Evolutionary conservation across 2,797 vertebrate genomes (phyloP).

Genomic region (Oryzias dopingdopingensis): DNA sequence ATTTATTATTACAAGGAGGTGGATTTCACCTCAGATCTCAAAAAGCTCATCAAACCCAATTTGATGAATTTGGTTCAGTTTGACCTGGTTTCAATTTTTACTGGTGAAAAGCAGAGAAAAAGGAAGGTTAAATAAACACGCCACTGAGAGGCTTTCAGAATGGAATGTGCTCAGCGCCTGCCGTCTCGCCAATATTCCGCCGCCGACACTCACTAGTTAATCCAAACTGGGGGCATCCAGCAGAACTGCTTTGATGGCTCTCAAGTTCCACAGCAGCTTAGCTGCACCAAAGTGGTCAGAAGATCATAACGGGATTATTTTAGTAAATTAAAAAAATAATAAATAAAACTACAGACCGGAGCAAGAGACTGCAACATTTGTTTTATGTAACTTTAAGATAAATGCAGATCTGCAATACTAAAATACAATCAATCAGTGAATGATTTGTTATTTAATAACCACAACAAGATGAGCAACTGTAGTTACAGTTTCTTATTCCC

Average conservation of each 20-base stretch:
- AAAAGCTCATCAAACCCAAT: no score
- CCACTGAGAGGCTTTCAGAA: constrained; percentile 13
- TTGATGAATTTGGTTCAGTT: not conserved
- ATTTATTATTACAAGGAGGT: no score
- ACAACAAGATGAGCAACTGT: constrained; percentile 59
- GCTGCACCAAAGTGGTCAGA: constrained; percentile 51
- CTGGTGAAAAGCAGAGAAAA: not conserved
- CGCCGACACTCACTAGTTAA: constrained; percentile 41
- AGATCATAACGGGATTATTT: constrained; percentile 30
- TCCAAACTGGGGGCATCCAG: constrained; percentile 40
- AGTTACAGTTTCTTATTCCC: constrained; percentile 61
- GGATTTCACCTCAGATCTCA: no score
- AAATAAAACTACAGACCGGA: constrained; percentile 2
- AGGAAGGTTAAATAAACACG: not conserved
- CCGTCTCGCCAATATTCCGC: constrained; percentile 33
- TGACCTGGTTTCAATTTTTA: not conserved
- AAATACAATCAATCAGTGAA: constrained; percentile 23
- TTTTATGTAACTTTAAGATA: constrained; percentile 2
- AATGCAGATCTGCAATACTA: constrained; percentile 15
- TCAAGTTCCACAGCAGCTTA: constrained; percentile 54
- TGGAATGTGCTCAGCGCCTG: constrained; percentile 36
- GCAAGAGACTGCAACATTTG: constrained; percentile 3
- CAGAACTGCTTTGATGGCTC: constrained; percentile 38
- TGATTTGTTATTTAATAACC: constrained; percentile 78
- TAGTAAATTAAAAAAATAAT: constrained; percentile 1